Base-by-base conservation (phyloP, 2,888 invertebrate genomes). In the Ethmia dodecea region DNA sequence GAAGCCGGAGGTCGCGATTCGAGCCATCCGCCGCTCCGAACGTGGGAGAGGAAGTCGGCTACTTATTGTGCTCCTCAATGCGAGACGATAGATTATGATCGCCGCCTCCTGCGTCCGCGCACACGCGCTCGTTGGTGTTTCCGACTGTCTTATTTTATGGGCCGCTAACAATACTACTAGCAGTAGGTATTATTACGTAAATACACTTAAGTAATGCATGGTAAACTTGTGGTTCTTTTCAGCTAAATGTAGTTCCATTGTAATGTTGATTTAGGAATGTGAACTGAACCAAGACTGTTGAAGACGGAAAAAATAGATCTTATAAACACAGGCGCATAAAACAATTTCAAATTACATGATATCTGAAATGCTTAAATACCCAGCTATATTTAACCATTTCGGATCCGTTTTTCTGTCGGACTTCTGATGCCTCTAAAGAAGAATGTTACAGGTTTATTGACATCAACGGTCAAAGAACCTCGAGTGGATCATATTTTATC, bases 1-100 rank as follows among this genome's bases (percentile, higher is more conserved):
- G 47, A 49, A 50, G 26, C 12, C 26, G 12, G 78, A 76, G 80
- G 75, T 73, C 78, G 78, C 60, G 51, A 73, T 72, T 70, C 65
- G 69, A 53, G 61, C 71, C 79, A 77, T 79, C 80, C 81, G 81
- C 66, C 63, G 59, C 57, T 60, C 70, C 64, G 69, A 75, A 73
- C 83, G 84, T 83, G 83, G 74, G 84, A 84, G 83, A 84, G 84
- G 83, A 84, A 75, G 80, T 72, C 68, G 63, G 62, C 67, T 77
- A 81, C 80, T 81, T 79, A 83, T 78, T 78, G 83, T 83, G 80
- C 76, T 83, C 80, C 65, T 75, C 76, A 81, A 78, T 76, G 78
- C 83, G 83, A 80, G 81, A 81, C 84, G 77, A 61, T 55, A 60
- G 68, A 68, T 67, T 62, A 58, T 42, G 58, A 68, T 68, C 52